These are phyloP conservation scores for Eospalax fontanierii DNA, from an alignment of 2,797 vertebrate species.

Conservation along the genomic window DNA sequence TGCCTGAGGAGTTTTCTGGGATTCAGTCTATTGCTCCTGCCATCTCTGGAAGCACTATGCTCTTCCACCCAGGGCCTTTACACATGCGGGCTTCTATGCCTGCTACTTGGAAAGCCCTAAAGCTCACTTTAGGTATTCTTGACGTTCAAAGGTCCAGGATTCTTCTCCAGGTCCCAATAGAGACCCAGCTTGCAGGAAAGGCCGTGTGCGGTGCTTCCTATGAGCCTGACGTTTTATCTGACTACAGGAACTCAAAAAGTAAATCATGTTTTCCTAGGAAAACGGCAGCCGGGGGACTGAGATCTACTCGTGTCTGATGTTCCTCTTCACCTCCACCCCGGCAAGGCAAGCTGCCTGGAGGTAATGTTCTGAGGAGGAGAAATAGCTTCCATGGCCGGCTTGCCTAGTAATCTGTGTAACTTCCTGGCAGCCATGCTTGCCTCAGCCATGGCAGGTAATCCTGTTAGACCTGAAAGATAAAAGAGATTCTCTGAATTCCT, in stretches of 20 bases:
- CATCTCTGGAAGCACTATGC: not conserved
- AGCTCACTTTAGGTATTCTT: not conserved
- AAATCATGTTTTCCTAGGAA: not conserved
- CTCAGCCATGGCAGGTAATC: not conserved
- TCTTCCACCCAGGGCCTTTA: constrained; percentile 15
- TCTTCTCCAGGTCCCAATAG: not conserved
- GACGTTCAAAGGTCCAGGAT: not conserved
- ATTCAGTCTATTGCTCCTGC: not conserved
- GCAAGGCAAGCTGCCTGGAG: constrained; percentile 4
- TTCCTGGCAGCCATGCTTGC: not conserved
- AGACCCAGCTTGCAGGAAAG: not conserved
- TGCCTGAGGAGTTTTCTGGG: not conserved
- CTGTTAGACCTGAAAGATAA: not conserved
- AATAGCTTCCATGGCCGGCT: not conserved
- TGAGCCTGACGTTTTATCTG: not conserved
- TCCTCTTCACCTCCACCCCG: not conserved
- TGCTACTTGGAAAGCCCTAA: not conserved
- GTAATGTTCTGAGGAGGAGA: not conserved
- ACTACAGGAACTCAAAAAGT: not conserved
- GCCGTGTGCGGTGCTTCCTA: not conserved
- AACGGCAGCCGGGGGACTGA: not conserved
- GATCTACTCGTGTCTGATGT: not conserved
- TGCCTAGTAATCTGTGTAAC: constrained; percentile 9
- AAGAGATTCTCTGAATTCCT: not conserved
- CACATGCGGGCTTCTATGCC: not conserved